Conservation (phyloP, 2,888 invertebrate species). For the Cloeon dipterum region DNA sequence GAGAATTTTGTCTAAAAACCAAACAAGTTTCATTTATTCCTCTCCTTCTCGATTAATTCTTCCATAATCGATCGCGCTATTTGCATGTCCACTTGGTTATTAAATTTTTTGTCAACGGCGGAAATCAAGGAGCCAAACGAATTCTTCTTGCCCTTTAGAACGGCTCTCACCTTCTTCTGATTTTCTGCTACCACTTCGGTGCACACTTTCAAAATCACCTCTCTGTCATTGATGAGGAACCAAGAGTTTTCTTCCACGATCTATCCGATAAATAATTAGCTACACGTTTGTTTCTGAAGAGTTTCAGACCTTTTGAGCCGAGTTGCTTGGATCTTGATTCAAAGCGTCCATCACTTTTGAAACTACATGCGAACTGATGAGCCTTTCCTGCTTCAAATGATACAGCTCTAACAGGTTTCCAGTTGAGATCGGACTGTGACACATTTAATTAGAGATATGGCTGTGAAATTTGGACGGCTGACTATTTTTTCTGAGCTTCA, state of each 20-base stretch:
- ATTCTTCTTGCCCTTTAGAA: background rate
- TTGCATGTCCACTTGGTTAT: background rate
- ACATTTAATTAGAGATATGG: background rate
- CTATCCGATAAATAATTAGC: slow-evolving; percentile 15
- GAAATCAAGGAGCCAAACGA: background rate
- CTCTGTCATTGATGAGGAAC: slow-evolving; percentile 34
- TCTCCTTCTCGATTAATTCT: background rate
- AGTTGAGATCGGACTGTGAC: too few species aligned
- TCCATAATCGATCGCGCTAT: background rate
- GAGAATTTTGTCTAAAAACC: too few species aligned
- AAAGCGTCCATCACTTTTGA: too few species aligned
- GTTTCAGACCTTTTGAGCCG: too few species aligned
- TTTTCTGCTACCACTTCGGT: slow-evolving; percentile 34
- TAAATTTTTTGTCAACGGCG: background rate
- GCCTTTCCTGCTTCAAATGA: too few species aligned
- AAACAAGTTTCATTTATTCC: too few species aligned
- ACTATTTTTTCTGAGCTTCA: too few species aligned
- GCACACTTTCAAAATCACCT: slow-evolving; percentile 34
- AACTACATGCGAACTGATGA: too few species aligned
- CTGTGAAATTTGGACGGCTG: too few species aligned
- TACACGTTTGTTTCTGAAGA: slow-evolving; percentile 14
- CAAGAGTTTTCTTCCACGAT: slow-evolving; percentile 39
- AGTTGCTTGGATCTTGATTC: too few species aligned
- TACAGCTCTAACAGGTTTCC: background rate
- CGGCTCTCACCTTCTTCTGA: slow-evolving; percentile 23